Evolutionary conservation across 2,888 invertebrate genomes (phyloP), one percentile per base, ranked within the genome.

Genomic region (Cactoblastis cactorum): DNA sequence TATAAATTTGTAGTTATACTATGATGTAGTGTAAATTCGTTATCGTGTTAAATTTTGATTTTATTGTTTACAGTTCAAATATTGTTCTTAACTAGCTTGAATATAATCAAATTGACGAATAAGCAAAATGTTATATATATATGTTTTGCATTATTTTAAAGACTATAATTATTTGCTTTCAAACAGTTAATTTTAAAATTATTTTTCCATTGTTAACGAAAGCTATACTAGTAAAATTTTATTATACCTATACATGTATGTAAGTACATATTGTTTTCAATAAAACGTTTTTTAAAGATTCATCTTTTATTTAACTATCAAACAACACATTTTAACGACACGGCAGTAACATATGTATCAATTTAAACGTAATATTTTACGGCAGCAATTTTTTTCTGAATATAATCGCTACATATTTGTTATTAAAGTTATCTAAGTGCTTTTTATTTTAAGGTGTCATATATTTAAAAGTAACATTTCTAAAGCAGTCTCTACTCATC

Each of bases 241-340:
- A 82, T 82, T 80, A 80, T 83, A 83, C 79, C n/a, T n/a, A n/a
- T n/a, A n/a, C n/a, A n/a, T n/a, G n/a, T n/a, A 74, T 63, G 54
- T 59, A 61, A 72, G 78, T 82, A 77, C 77, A 72, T 61, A 73
- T 79, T 80, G 79, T 83, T 83, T 84, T 80, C 58, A 82, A 82
- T 80, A 81, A 83, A 74, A 70, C 66, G 58, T 62, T 71, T 76
- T 81, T 71, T 66, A 60, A 47, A 19, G 56, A 63, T 65, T 57
- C 48, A 37, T 0, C 14, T 37, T 41, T 50, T 54, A 51, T 61
- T 58, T 61, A 50, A 53, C 52, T 9, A 56, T 51, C 24, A n/a
- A n/a, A n/a, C n/a, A n/a, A n/a, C n/a, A n/a, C n/a, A n/a, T n/a
- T n/a, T n/a, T n/a, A n/a, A n/a, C n/a, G n/a, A n/a, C n/a, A n/a